Percentiles rank a stretch among this genome's conserved stretches.
phyloP scores from a whole-genome alignment of 2,888 invertebrate species.

The Villa cingulata region DNA sequence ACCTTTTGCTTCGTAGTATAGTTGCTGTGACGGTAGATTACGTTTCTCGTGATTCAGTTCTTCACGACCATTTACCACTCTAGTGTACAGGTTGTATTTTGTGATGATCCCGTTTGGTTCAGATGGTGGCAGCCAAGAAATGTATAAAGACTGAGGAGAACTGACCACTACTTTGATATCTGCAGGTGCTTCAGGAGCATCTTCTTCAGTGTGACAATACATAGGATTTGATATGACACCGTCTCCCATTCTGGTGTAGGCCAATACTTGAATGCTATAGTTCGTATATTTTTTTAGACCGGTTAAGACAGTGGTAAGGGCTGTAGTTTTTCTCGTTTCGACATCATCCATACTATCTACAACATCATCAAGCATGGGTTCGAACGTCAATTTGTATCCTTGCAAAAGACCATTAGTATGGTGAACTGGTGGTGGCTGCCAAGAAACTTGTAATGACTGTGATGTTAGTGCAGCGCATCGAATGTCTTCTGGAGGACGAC shows the following conservation, averaged over 20 bases:
- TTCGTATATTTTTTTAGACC: slow-evolving; percentile 63
- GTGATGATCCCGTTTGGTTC: slow-evolving; percentile 65
- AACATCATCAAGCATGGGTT: slow-evolving; percentile 46
- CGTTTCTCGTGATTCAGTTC: slow-evolving; percentile 55
- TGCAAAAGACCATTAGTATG: slow-evolving; percentile 64
- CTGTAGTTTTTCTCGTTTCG: slow-evolving; percentile 51
- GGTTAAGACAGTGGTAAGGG: slow-evolving; percentile 53
- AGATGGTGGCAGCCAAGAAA: slow-evolving; percentile 63
- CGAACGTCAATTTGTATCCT: slow-evolving; percentile 59
- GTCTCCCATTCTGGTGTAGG: slow-evolving; percentile 65
- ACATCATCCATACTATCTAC: slow-evolving; percentile 40
- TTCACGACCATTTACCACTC: slow-evolving; percentile 52
- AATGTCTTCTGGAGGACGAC: slow-evolving; percentile 63
- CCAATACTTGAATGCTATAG: slow-evolving; percentile 66
- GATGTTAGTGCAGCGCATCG: slow-evolving; percentile 61
- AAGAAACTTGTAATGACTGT: slow-evolving; percentile 62
- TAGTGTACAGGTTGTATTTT: slow-evolving; percentile 58
- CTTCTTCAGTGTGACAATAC: slow-evolving; percentile 65
- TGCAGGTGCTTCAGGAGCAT: slow-evolving; percentile 66
- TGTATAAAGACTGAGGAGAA: slow-evolving; percentile 56
- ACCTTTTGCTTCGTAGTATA: slow-evolving; percentile 51
- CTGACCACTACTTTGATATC: slow-evolving; percentile 68
- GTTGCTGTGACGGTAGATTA: slow-evolving; percentile 48
- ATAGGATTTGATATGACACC: slow-evolving; percentile 52
- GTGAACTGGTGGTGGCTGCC: slow-evolving; percentile 62